These are phyloP conservation scores for Drosophila parabipectinata DNA, from an alignment of 1,140 invertebrate genomes.

Conservation along the genomic window DNA sequence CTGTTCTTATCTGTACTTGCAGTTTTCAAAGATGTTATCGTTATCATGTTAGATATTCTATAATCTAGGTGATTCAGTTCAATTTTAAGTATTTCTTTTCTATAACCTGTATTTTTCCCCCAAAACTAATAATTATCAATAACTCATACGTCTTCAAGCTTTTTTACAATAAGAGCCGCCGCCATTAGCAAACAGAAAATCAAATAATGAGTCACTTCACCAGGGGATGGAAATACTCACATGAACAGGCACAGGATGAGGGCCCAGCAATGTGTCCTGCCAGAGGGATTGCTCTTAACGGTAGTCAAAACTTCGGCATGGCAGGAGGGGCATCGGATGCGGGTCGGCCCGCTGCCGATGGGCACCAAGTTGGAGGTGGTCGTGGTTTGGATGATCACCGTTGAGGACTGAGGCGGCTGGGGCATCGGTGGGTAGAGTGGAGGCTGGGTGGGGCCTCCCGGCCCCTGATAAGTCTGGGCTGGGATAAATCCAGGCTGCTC, in stretches of 20 bases:
- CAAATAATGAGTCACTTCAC: background rate
- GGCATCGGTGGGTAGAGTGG: slow-evolving; percentile 69
- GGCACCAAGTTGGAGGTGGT: slow-evolving; percentile 63
- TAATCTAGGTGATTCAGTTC: too few relatives aligned
- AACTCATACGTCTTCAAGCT: too few relatives aligned
- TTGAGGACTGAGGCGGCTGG: slow-evolving; percentile 51
- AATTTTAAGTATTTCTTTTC: too few relatives aligned
- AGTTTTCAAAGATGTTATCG: too few relatives aligned
- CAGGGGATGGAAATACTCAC: slow-evolving; percentile 78
- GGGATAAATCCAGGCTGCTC: slow-evolving; percentile 66
- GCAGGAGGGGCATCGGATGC: slow-evolving; percentile 86
- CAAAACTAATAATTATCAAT: too few relatives aligned
- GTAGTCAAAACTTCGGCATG: slow-evolving; percentile 85
- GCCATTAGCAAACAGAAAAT: background rate
- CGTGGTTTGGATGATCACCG: slow-evolving; percentile 85
- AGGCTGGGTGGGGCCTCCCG: slow-evolving; percentile 64
- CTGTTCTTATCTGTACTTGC: too few relatives aligned
- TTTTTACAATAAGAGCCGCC: too few relatives aligned
- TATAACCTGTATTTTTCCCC: too few relatives aligned
- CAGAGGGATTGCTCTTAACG: slow-evolving; percentile 85
- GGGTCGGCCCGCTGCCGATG: slow-evolving; percentile 84
- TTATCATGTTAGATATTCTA: too few relatives aligned
- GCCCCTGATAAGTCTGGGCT: slow-evolving; percentile 66
- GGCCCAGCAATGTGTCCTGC: slow-evolving; percentile 87
- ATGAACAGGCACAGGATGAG: slow-evolving; percentile 86